Conservation (phyloP, 2,113 vertebrate species). For the Hoplias malabaricus region DNA sequence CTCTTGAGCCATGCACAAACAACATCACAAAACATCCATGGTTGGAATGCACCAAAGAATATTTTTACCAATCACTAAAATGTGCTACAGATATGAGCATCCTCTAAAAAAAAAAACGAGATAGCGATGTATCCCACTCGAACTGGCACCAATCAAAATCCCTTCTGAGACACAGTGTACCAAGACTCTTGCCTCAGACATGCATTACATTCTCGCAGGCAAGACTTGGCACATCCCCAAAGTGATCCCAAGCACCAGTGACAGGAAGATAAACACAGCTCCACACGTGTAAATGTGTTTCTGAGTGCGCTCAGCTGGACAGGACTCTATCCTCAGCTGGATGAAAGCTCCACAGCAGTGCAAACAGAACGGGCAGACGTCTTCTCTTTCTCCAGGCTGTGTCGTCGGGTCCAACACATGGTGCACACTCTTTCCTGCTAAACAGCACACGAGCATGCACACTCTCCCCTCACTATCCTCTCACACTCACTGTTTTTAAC, state of each 20-base stretch:
- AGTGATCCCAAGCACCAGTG: not conserved
- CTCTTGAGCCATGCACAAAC: slow-evolving; percentile 18
- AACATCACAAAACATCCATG: not conserved
- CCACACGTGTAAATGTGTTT: not conserved
- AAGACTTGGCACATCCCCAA: not conserved
- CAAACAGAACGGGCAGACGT: not conserved
- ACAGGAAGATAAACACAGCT: slow-evolving; percentile 41
- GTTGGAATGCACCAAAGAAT: not conserved
- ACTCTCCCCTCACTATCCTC: not conserved
- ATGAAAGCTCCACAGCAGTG: slow-evolving; percentile 2
- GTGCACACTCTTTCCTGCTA: not conserved
- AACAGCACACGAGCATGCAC: not conserved
- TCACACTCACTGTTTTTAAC: not conserved
- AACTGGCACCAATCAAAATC: not conserved
- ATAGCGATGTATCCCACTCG: not conserved
- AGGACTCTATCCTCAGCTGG: not conserved
- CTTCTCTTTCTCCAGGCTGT: slow-evolving; percentile 12
- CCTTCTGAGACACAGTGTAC: not conserved
- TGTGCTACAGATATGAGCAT: not conserved
- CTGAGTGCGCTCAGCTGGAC: not conserved
- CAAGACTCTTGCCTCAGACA: not conserved
- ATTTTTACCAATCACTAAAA: not conserved
- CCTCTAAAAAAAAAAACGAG: not conserved
- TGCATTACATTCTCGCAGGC: not conserved
- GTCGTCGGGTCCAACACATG: not conserved